Evolutionary conservation across 2,797 vertebrate genomes (phyloP).

Genomic region (Gastrophryne carolinensis): DNA sequence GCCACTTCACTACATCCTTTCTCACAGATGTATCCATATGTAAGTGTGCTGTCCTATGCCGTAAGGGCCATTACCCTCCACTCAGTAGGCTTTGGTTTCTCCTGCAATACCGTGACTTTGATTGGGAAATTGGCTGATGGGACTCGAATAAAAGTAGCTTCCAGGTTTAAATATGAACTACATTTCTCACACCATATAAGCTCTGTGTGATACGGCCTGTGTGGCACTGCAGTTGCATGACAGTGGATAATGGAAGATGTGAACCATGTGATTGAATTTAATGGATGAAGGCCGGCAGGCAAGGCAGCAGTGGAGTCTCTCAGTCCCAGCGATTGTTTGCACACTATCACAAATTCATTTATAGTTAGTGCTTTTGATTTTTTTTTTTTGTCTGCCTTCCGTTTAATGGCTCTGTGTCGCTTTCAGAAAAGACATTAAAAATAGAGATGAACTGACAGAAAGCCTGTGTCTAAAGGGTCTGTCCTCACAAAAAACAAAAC

Average conservation of each 20-base stretch:
- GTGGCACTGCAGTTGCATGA: constrained; percentile 63
- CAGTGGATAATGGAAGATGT: constrained; percentile 69
- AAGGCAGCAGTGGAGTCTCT: constrained; percentile 44
- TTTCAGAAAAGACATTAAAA: neutral
- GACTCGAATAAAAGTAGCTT: constrained; percentile 27
- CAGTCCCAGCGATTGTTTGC: constrained; percentile 56
- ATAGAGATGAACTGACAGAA: neutral
- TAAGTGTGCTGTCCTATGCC: neutral
- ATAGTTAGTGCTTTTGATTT: constrained; percentile 1
- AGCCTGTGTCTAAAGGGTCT: too few species aligned
- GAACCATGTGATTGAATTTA: constrained; percentile 73
- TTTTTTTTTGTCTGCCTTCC: constrained; percentile 14
- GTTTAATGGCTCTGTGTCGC: constrained; percentile 28
- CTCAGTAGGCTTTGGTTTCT: neutral
- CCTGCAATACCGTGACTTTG: constrained; percentile 27
- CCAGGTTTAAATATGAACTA: constrained; percentile 49
- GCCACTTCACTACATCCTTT: neutral
- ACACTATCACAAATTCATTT: constrained; percentile 24
- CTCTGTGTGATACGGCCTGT: constrained; percentile 41
- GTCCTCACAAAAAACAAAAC: too few species aligned
- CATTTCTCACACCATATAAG: neutral
- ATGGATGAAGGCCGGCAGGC: constrained; percentile 55
- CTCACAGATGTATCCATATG: neutral
- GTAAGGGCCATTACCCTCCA: neutral
- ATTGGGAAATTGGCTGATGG: constrained; percentile 50